Conservation (phyloP, 2,888 invertebrate species). For the Philopedon plagiatum region DNA sequence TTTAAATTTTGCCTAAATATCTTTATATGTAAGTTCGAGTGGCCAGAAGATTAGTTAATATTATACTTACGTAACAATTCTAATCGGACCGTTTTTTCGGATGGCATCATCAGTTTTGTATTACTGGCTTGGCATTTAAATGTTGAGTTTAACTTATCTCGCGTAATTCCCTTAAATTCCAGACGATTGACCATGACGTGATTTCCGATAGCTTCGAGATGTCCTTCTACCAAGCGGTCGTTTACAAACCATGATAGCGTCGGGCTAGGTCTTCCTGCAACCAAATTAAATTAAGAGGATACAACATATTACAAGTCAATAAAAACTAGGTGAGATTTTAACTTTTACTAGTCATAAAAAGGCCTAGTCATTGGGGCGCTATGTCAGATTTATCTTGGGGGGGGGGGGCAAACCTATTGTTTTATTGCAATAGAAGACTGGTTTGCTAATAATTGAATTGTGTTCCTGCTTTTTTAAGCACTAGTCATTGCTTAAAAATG, state of each 20-base stretch:
- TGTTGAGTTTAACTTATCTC: constrained; percentile 86
- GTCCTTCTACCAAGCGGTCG: constrained; percentile 79
- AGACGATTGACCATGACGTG: constrained; percentile 86
- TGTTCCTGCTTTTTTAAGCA: too few relatives aligned
- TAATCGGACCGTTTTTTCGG: constrained; percentile 85
- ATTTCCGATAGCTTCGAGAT: constrained; percentile 76
- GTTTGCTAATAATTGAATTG: too few relatives aligned
- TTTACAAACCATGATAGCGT: constrained; percentile 89
- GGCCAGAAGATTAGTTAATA: background rate
- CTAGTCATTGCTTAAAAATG: too few relatives aligned
- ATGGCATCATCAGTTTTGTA: constrained; percentile 87
- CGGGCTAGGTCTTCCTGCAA: constrained; percentile 84
- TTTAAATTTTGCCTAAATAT: background rate
- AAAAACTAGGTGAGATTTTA: too few relatives aligned
- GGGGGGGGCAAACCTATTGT: too few relatives aligned
- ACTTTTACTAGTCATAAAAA: too few relatives aligned
- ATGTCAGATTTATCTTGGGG: too few relatives aligned
- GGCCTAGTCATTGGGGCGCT: too few relatives aligned
- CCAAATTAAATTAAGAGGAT: too few relatives aligned
- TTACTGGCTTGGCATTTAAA: constrained; percentile 91
- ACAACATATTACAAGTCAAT: too few relatives aligned
- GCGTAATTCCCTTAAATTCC: constrained; percentile 80
- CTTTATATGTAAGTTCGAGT: background rate
- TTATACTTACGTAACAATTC: constrained; percentile 85
- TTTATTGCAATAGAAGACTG: too few relatives aligned